Percentiles rank a stretch among this genome's conserved stretches.
Conservation (phyloP, 2,888 invertebrate species). For the Capitulum mitella region DNA sequence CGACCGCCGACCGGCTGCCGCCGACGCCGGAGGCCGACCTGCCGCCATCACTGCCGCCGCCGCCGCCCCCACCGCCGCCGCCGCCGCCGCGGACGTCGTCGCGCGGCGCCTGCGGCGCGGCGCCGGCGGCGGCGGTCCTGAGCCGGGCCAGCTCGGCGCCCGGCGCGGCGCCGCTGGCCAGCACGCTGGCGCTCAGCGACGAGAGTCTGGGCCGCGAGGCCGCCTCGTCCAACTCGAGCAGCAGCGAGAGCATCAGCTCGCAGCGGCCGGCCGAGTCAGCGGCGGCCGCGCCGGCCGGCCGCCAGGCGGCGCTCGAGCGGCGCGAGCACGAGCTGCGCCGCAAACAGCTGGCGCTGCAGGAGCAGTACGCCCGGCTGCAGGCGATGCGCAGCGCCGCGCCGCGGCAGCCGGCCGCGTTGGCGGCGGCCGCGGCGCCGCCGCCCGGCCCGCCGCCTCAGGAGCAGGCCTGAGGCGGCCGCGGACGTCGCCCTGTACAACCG, state of each 20-base stretch:
- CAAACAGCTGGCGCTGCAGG: constrained; percentile 81
- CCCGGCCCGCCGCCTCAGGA: neutral
- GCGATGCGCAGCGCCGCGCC: constrained; percentile 57
- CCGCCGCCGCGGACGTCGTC: neutral
- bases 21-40: neutral
- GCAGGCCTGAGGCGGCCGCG: neutral
- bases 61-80: neutral
- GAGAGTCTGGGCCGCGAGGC: constrained; percentile 43
- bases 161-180: constrained; percentile 30
- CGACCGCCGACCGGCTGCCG: constrained; percentile 50
- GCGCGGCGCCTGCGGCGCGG: neutral
- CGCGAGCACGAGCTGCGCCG: constrained; percentile 79
- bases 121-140: constrained; percentile 34
- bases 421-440: neutral
- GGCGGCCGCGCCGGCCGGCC: too few relatives aligned
- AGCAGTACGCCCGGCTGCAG: constrained; percentile 83
- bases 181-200: constrained; percentile 26
- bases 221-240: constrained; percentile 58
- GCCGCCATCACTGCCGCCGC: neutral
- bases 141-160: constrained; percentile 40
- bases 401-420: neutral
- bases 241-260: constrained; percentile 66
- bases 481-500: neutral
- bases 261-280: constrained; percentile 39
- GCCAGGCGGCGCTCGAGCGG: constrained; percentile 57